A percentile compares a stretch with the other conserved stretches of the same genome.
Evolutionary conservation across 2,888 invertebrate species (phyloP).

Genomic region (Melinaea marsaeus): DNA sequence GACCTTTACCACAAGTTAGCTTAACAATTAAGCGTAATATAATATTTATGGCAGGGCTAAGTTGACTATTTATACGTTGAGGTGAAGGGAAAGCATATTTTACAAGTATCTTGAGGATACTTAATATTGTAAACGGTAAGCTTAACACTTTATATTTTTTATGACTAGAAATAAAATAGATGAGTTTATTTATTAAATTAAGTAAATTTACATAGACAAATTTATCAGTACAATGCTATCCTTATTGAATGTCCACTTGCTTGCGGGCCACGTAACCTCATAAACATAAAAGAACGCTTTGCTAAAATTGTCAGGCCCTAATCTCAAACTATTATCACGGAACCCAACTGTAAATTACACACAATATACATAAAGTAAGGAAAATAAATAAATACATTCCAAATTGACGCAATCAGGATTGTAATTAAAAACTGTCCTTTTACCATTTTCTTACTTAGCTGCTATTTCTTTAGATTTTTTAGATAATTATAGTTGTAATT

Average conservation of each 20-base stretch:
- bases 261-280: slow-evolving; percentile 56
- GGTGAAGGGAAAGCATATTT: neutral
- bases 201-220: slow-evolving; percentile 19
- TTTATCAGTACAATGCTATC: slow-evolving; percentile 32
- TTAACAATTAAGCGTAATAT: slow-evolving; percentile 1
- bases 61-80: neutral
- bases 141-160: no score
- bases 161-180: neutral
- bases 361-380: slow-evolving; percentile 38
- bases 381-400: slow-evolving; percentile 34
- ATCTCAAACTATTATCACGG: slow-evolving; percentile 49
- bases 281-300: slow-evolving; percentile 57
- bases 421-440: slow-evolving; percentile 22
- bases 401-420: slow-evolving; percentile 27
- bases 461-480: no score
- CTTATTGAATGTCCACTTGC: slow-evolving; percentile 39
- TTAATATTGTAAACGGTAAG: neutral
- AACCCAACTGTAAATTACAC: slow-evolving; percentile 44
- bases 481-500: no score
- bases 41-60: slow-evolving; percentile 1
- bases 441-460: neutral
- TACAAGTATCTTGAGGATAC: neutral
- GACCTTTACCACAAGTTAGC: neutral
- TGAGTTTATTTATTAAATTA: slow-evolving; percentile 16
- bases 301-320: slow-evolving; percentile 52